phyloP scores from a whole-genome alignment of 1,140 invertebrate species.

The Mylabris phalerata region DNA sequence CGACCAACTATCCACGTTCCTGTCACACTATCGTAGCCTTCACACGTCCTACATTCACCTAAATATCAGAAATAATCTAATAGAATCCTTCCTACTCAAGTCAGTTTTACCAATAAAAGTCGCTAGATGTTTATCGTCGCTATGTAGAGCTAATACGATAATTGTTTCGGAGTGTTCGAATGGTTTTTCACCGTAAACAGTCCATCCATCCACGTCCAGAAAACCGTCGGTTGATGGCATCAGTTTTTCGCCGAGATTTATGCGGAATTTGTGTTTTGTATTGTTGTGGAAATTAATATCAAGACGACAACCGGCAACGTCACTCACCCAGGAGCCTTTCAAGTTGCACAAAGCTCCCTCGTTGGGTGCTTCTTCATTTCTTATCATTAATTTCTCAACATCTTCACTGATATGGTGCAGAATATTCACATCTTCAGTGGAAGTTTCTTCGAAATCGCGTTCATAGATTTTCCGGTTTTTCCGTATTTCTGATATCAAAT shows the following conservation, averaged over 20 bases:
- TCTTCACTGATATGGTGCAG: no score
- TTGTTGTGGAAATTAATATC: constrained; percentile 16
- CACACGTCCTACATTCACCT: constrained; percentile 35
- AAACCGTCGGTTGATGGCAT: constrained; percentile 29
- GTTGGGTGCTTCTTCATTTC: not conserved
- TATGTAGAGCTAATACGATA: constrained; percentile 23
- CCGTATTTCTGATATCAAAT: no score
- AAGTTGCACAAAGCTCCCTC: constrained; percentile 27
- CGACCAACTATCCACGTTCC: constrained; percentile 32
- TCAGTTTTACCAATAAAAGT: constrained; percentile 27
- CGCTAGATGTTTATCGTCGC: constrained; percentile 26
- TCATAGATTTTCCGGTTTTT: no score
- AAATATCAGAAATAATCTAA: not conserved
- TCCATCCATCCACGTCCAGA: constrained; percentile 26
- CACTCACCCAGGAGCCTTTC: constrained; percentile 32
- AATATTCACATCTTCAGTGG: no score
- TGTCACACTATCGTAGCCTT: constrained; percentile 29
- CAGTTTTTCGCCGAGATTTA: constrained; percentile 8
- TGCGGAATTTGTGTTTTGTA: constrained; percentile 4
- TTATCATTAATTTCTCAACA: no score
- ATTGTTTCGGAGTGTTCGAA: constrained; percentile 26
- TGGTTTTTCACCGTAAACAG: constrained; percentile 21
- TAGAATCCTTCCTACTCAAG: not conserved
- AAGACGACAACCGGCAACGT: constrained; percentile 29
- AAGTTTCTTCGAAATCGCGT: no score